Evolutionary conservation across 2,113 vertebrate genomes (phyloP), one percentile per base, ranked within the genome.

Genomic region (Coptodon rendalli): DNA sequence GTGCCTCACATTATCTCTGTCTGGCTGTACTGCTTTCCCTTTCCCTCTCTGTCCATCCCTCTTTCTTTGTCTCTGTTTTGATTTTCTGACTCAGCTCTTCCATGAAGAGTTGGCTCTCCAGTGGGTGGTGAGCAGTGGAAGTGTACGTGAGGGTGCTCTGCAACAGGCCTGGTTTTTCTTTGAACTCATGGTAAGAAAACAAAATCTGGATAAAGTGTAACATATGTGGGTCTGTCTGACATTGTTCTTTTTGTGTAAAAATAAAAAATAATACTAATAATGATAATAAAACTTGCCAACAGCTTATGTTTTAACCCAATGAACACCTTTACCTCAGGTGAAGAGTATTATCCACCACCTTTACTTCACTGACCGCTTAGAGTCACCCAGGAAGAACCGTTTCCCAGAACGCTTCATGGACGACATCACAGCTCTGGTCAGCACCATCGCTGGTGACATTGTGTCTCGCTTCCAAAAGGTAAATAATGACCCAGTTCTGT

Each of bases 161-260:
- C 99, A 99, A 50, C 98, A 99, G 87, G 98, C 98, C 85, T 99
- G 99, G 99, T 99, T 99, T 96, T 99, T 99, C 96, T 99, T 99
- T 84, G 99, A 99, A 91, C 96, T 99, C 81, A 99, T 99, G 99
- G 99, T 99, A 95, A 96, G 97, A 90, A 81, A 73, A 17, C 22
- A 22, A 29, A 29, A n/a, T 11, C 52, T 29, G 16, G 27, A 78
- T 19, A 31, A 19, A 50, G 24, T n/a, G 2, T 78, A 29, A 50
- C 71, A 50, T 10, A 29, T 48, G 9, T 48, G 13, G 40, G 22
- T 73, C 48, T 16, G 27, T 45, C 57, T 82, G 12, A 2, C 5
- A 17, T 54, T 76, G 9, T 63, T 40, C 2, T 29, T 0, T 29
- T 76, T 76, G 68, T 73, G 22, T 29, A 45, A 73, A 29, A 73